Conservation (phyloP, 2,113 vertebrate species). For the Perca fluviatilis region DNA sequence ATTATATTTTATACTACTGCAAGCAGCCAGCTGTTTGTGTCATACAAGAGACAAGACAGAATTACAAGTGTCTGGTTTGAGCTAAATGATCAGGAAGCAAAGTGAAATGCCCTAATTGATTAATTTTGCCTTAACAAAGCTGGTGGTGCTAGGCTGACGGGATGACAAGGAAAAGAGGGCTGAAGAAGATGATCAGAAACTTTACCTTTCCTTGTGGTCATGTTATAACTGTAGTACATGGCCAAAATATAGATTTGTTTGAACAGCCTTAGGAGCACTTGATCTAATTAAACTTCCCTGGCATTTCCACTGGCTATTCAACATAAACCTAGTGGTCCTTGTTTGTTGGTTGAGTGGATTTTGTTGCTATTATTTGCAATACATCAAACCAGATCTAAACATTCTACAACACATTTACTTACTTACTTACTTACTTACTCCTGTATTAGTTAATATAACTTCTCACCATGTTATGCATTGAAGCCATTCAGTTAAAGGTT, state of each 20-base stretch:
- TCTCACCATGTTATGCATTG: neutral
- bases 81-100: constrained; percentile 36
- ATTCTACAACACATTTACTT: neutral
- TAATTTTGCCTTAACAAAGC: constrained; percentile 73
- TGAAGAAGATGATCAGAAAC: neutral
- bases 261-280: constrained; percentile 17
- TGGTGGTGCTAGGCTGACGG: constrained; percentile 55
- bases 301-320: constrained; percentile 14
- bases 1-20: constrained; percentile 42
- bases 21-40: constrained; percentile 35
- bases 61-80: constrained; percentile 16
- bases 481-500: neutral
- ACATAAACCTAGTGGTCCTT: neutral
- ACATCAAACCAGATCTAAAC: neutral
- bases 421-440: neutral
- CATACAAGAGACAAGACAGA: constrained; percentile 9
- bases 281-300: constrained; percentile 5
- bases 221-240: neutral
- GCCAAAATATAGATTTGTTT: constrained; percentile 14
- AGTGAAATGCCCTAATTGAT: constrained; percentile 41
- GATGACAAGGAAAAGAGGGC: neutral
- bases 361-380: neutral
- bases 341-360: neutral
- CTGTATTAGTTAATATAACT: neutral
- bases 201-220: neutral